These are phyloP conservation scores for Paradoxurus hermaphroditus DNA, from an alignment of 2,113 vertebrate species.

Conservation along the genomic window DNA sequence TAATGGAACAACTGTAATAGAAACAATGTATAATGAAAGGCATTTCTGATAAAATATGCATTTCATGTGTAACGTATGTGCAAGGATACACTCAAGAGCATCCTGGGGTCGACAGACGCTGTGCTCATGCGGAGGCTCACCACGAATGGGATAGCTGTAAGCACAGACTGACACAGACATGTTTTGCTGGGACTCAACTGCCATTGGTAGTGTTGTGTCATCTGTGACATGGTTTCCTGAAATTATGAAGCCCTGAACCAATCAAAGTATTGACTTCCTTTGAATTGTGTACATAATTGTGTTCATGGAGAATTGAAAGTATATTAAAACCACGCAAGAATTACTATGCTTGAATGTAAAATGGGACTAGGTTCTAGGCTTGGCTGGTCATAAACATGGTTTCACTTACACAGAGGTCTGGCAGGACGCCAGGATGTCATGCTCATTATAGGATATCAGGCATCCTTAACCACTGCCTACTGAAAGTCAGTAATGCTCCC, in stretches of 20 bases:
- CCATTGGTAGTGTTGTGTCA: not conserved
- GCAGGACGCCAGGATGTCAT: not conserved
- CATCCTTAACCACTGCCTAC: not conserved
- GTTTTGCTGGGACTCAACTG: fast-evolving
- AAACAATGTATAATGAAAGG: not conserved
- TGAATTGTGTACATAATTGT: not conserved
- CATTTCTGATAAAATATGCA: not conserved
- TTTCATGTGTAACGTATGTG: not conserved
- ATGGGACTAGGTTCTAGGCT: not conserved
- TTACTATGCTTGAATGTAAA: not conserved
- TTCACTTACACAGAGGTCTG: not conserved
- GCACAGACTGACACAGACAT: not conserved
- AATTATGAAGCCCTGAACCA: not conserved
- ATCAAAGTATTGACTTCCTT: not conserved
- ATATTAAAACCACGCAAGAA: not conserved
- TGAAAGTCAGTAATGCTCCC: not conserved
- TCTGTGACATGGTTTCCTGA: not conserved
- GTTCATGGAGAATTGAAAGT: not conserved
- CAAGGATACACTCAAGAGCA: too few relatives aligned
- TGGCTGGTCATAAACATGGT: not conserved
- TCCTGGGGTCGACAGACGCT: not conserved
- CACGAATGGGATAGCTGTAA: not conserved
- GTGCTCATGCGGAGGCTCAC: fast-evolving
- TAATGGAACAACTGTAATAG: not conserved
- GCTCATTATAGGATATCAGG: too few relatives aligned